Conservation (phyloP, 23 tunicate species). For the Oikopleura dioica region DNA sequence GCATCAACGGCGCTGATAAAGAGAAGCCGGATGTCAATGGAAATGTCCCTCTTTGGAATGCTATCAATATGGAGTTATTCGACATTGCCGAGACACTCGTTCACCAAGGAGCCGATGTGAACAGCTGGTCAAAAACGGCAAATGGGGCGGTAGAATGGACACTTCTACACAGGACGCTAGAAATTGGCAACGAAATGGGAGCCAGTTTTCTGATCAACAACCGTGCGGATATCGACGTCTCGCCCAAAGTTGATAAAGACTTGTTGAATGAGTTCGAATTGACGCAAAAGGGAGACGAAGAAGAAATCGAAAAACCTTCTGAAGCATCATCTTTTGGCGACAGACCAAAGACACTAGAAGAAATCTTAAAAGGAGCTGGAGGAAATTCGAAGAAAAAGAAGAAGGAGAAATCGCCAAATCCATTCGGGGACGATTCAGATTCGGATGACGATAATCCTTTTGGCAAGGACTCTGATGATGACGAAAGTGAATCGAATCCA, state of each 20-base stretch:
- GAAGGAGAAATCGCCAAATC: background rate
- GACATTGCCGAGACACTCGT: conserved; percentile 36
- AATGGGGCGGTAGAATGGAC: conserved; percentile 22
- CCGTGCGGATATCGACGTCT: background rate
- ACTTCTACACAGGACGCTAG: conserved; percentile 24
- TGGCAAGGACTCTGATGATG: too few relatives aligned
- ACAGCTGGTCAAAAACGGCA: conserved; percentile 24
- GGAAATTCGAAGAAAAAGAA: background rate
- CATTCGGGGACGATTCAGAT: background rate
- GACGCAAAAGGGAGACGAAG: too few relatives aligned
- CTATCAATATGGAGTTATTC: conserved; percentile 21
- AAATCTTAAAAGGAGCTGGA: background rate
- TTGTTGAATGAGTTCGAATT: too few relatives aligned
- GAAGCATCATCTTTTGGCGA: background rate
- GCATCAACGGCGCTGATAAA: conserved; percentile 33
- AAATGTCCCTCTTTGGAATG: conserved; percentile 25
- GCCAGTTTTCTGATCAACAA: background rate
- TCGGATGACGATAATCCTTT: background rate
- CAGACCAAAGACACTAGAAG: background rate
- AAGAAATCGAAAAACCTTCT: too few relatives aligned
- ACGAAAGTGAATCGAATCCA: too few relatives aligned
- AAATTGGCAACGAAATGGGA: conserved; percentile 13
- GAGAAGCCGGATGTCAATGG: conserved; percentile 19
- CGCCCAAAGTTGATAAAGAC: background rate
- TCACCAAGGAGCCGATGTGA: conserved; percentile 25